Conservation (phyloP, 2,113 vertebrate genomes). For the Cyanocitta stelleri region DNA sequence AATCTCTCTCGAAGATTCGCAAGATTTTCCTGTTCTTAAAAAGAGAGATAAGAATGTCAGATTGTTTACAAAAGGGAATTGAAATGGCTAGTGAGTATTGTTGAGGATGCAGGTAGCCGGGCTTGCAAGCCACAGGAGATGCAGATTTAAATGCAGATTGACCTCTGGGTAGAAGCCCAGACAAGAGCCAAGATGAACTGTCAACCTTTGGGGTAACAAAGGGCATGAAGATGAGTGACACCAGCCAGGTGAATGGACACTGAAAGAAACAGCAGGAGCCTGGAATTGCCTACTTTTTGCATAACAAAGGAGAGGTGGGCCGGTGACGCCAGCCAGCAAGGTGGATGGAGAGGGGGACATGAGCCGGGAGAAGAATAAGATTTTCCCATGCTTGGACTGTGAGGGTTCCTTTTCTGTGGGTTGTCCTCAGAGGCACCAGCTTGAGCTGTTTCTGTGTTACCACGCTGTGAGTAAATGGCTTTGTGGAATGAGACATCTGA, state of each 20-base stretch:
- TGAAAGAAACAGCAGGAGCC: background rate
- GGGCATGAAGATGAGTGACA: background rate
- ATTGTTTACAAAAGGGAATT: background rate
- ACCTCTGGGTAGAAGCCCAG: background rate
- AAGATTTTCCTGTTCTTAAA: background rate
- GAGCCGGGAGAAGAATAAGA: background rate
- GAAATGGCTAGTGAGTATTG: background rate
- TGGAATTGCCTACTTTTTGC: background rate
- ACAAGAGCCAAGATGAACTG: background rate
- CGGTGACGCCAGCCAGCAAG: fast-evolving
- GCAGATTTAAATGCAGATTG: background rate
- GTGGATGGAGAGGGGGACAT: background rate
- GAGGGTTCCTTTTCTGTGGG: background rate
- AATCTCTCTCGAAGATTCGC: background rate
- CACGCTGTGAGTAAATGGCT: background rate
- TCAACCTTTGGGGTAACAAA: background rate
- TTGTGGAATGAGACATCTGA: background rate
- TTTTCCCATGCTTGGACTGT: background rate
- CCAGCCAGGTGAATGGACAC: background rate
- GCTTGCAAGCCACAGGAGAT: background rate
- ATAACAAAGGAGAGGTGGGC: background rate
- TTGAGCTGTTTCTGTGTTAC: background rate
- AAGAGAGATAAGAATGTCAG: background rate
- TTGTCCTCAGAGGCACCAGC: background rate
- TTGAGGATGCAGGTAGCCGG: background rate